These are phyloP conservation scores for Bombyx huttoni DNA, from an alignment of 2,888 invertebrate species.

Conservation along the genomic window DNA sequence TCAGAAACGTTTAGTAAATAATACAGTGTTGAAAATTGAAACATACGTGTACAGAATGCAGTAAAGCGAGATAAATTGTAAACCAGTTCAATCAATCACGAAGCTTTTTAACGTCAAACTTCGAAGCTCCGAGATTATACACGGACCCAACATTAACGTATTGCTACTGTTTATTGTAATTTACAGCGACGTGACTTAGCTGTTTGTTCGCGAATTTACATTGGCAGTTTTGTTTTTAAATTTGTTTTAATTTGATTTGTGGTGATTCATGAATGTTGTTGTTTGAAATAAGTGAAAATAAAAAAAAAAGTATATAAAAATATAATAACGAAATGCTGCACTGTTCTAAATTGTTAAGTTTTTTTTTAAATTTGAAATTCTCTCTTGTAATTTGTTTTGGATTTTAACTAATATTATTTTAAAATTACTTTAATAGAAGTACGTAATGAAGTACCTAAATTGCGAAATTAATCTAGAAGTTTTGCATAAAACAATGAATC, in stretches of 20 bases:
- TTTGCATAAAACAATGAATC: too few relatives aligned
- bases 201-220: not conserved
- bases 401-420: too few relatives aligned
- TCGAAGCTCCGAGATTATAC: constrained; percentile 33
- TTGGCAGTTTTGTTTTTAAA: not conserved
- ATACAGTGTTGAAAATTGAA: not conserved
- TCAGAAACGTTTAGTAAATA: not conserved
- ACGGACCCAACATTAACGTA: constrained; percentile 8
- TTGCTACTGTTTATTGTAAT: not conserved
- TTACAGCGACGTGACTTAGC: not conserved
- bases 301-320: too few relatives aligned
- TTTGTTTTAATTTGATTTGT: not conserved
- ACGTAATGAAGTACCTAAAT: too few relatives aligned
- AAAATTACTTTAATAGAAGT: too few relatives aligned
- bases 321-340: too few relatives aligned
- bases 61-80: constrained; percentile 7
- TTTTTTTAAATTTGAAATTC: too few relatives aligned
- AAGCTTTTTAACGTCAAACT: constrained; percentile 38
- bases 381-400: too few relatives aligned
- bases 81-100: constrained; percentile 35
- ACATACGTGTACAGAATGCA: constrained; percentile 1
- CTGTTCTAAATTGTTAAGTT: too few relatives aligned
- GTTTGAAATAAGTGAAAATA: not conserved
- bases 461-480: too few relatives aligned
- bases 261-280: not conserved